Base-by-base conservation (phyloP, 2,113 vertebrate species). In the Thinocorus orbignyianus region DNA sequence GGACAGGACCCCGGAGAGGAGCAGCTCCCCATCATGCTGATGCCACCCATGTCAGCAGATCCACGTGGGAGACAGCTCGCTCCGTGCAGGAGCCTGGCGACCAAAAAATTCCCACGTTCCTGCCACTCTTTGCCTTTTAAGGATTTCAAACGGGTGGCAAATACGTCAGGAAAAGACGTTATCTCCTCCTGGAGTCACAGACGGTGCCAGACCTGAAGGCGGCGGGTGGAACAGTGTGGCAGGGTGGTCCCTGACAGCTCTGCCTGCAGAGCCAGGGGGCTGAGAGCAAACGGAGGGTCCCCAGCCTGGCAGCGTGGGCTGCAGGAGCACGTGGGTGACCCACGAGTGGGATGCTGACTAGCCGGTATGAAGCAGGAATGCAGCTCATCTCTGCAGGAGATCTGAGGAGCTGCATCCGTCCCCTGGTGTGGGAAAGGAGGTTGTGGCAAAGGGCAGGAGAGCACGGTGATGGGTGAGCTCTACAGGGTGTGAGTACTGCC, bases 61-160 rank as follows among this genome's bases (percentile, higher is more conserved):
- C n/a, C 5, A 1, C 0, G 33, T 13, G 41, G 62, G 84, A 72
- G n/a, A n/a, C 2, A 3, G 33, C n/a, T 35, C 60, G 42, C 39
- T 91, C 72, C n/a, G 16, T 19, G 30, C 39, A 0, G 1, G 23
- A 91, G 70, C 69, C 55, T 1, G 18, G 55, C 89, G 76, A n/a
- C 42, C n/a, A 15, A 78, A 80, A 71, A 83, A 91, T 71, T 35
- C 82, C 76, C 17, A 7, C 5, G 0, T 88, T 88, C 68, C 82
- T 80, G 62, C 51, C 86, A 33, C 81, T 93, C 66, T 82, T 87
- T 94, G 79, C 93, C 79, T 39, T 88, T 65, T 73, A 92, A 92
- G 83, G 76, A 33, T 73, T 83, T 83, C 65, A 66, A 58, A 73
- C 0, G 0, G 52, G 65, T 30, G 57, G 82, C 62, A 83, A 61